These are phyloP conservation scores for Calycopis cecrops DNA, from an alignment of 1,140 invertebrate genomes.

Conservation along the genomic window DNA sequence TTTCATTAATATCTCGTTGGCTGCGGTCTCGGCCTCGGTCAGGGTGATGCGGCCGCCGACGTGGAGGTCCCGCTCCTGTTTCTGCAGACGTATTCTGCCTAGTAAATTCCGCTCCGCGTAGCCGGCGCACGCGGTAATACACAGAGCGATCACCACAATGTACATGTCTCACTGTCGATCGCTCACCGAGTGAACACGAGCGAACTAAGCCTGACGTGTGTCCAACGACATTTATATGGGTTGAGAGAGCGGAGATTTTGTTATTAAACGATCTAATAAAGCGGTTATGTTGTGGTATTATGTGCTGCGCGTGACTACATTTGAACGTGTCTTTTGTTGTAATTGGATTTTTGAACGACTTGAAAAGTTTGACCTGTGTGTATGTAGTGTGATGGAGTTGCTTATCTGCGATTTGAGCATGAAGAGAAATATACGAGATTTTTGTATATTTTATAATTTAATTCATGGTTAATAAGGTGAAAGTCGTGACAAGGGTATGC, in stretches of 20 bases:
- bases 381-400: too few relatives aligned
- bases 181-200: not conserved
- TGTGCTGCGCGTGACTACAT: too few relatives aligned
- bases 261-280: not conserved
- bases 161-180: constrained; percentile 16
- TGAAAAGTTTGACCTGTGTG: too few relatives aligned
- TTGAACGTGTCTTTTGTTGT: too few relatives aligned
- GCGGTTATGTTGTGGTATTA: too few relatives aligned
- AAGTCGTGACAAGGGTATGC: too few relatives aligned
- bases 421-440: too few relatives aligned
- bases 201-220: not conserved
- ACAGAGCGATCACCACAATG: constrained; percentile 14
- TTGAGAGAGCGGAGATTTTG: constrained; percentile 1
- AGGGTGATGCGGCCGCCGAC: constrained; percentile 73
- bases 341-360: too few relatives aligned
- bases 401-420: too few relatives aligned
- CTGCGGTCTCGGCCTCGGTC: constrained; percentile 74
- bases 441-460: too few relatives aligned
- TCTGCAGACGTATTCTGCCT: constrained; percentile 36
- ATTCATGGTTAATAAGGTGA: too few relatives aligned
- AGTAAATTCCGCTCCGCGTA: constrained; percentile 32
- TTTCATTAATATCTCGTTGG: constrained; percentile 80
- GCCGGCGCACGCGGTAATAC: constrained; percentile 15
- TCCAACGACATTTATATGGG: not conserved
- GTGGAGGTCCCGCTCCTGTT: constrained; percentile 39